Evolutionary conservation across 2,888 invertebrate genomes (phyloP).

Genomic region (Ptychoptera contaminata): DNA sequence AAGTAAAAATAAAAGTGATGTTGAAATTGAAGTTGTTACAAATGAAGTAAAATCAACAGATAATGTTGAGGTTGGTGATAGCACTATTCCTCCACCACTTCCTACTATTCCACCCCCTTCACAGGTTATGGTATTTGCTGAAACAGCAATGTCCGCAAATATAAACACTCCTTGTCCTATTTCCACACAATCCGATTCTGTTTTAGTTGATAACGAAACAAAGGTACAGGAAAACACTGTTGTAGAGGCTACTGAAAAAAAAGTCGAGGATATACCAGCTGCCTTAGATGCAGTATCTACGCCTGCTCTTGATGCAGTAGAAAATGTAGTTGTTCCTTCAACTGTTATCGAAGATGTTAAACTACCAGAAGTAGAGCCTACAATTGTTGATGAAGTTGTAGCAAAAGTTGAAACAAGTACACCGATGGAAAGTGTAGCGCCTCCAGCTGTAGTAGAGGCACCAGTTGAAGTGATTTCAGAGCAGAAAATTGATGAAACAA

Average conservation of each 20-base stretch:
- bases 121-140: constrained; percentile 58
- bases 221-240: background rate
- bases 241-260: background rate
- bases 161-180: background rate
- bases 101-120: constrained; percentile 60
- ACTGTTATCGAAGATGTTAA: background rate
- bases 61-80: constrained; percentile 11
- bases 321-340: constrained; percentile 3
- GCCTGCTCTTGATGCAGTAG: constrained; percentile 2
- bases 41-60: background rate
- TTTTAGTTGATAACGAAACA: background rate
- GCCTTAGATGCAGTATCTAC: background rate
- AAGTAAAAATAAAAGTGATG: background rate
- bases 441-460: background rate
- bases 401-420: constrained; percentile 2
- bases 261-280: background rate
- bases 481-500: constrained; percentile 1
- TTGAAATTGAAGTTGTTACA: background rate
- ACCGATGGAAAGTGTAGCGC: background rate
- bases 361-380: background rate
- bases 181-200: background rate
- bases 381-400: constrained; percentile 1
- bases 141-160: constrained; percentile 37
- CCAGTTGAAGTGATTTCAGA: background rate
- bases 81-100: constrained; percentile 45